A percentile compares a stretch with the other conserved stretches of the same genome.
phyloP scores from a whole-genome alignment of 2,888 invertebrate genomes.

The Apamea crenata region DNA sequence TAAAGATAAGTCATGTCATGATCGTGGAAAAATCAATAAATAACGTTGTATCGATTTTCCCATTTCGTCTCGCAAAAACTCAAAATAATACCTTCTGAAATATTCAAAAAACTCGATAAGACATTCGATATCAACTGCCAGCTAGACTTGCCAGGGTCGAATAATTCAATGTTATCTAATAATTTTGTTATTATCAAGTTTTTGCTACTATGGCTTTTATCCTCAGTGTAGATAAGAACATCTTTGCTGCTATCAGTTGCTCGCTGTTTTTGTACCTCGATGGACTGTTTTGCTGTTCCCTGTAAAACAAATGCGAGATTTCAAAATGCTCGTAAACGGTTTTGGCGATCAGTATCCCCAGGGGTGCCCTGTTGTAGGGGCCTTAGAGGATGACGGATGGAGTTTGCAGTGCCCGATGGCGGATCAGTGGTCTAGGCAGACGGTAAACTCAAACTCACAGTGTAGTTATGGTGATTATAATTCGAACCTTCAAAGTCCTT shows the following conservation, averaged over 20 bases:
- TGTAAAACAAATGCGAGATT: constrained; percentile 66
- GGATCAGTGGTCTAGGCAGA: constrained; percentile 78
- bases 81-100: constrained; percentile 21
- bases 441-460: constrained; percentile 70
- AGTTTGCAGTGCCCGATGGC: constrained; percentile 80
- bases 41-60: constrained; percentile 27
- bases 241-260: constrained; percentile 87
- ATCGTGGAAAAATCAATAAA: constrained; percentile 38
- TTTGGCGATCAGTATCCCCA: constrained; percentile 72
- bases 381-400: constrained; percentile 79
- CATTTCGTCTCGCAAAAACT: constrained; percentile 12
- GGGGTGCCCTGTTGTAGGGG: constrained; percentile 78
- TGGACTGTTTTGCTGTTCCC: constrained; percentile 81
- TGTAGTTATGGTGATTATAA: constrained; percentile 75
- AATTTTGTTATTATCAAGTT: constrained; percentile 83
- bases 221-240: constrained; percentile 84
- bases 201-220: constrained; percentile 85
- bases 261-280: constrained; percentile 85
- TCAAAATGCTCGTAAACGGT: constrained; percentile 81
- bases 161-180: constrained; percentile 79
- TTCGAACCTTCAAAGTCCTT: constrained; percentile 70
- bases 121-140: constrained; percentile 54
- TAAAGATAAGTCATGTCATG: constrained; percentile 31
- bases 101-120: constrained; percentile 51
- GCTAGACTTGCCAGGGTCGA: constrained; percentile 69